Conservation (phyloP, 1,140 invertebrate species). For the Drosophila virilis region DNA sequence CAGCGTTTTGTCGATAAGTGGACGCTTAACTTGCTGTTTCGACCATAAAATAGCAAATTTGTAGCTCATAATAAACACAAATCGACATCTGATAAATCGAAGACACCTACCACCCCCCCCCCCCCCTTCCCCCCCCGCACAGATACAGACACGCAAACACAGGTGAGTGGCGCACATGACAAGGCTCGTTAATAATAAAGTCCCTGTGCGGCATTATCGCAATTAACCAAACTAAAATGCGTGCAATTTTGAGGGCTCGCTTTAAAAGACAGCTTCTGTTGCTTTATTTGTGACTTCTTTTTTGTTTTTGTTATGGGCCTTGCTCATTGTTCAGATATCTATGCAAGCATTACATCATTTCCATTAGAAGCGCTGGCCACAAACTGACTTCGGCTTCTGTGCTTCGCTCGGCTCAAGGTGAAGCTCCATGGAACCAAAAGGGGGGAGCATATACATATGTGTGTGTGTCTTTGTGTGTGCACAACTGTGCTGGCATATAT, state of each 20-base stretch:
- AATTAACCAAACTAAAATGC: slow-evolving; percentile 68
- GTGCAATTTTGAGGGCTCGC: slow-evolving; percentile 60
- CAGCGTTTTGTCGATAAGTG: slow-evolving; percentile 40
- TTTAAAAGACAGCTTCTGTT: slow-evolving; percentile 12
- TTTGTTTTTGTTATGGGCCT: slow-evolving; percentile 22
- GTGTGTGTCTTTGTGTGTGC: slow-evolving; percentile 14
- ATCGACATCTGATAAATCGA: slow-evolving; percentile 25
- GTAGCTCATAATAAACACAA: slow-evolving; percentile 16
- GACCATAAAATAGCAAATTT: slow-evolving; percentile 31
- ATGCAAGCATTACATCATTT: slow-evolving; percentile 65
- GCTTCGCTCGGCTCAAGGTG: slow-evolving; percentile 47
- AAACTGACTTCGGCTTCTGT: slow-evolving; percentile 17
- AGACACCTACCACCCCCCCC: background rate
- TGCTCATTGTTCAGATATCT: slow-evolving; percentile 43
- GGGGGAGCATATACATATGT: too few relatives aligned
- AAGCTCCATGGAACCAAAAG: slow-evolving; percentile 30
- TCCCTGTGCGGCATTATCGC: slow-evolving; percentile 46
- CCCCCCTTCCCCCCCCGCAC: too few relatives aligned
- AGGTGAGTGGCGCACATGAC: slow-evolving; percentile 22
- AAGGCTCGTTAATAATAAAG: slow-evolving; percentile 20
- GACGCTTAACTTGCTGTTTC: slow-evolving; percentile 44
- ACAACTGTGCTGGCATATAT: slow-evolving; percentile 29
- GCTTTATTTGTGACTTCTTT: slow-evolving; percentile 21
- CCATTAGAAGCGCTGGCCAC: slow-evolving; percentile 36
- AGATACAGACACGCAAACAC: background rate